Percentiles rank a stretch among this genome's conserved stretches.
Evolutionary conservation across 1,140 invertebrate genomes (phyloP).

Genomic region (Drosophila varians): DNA sequence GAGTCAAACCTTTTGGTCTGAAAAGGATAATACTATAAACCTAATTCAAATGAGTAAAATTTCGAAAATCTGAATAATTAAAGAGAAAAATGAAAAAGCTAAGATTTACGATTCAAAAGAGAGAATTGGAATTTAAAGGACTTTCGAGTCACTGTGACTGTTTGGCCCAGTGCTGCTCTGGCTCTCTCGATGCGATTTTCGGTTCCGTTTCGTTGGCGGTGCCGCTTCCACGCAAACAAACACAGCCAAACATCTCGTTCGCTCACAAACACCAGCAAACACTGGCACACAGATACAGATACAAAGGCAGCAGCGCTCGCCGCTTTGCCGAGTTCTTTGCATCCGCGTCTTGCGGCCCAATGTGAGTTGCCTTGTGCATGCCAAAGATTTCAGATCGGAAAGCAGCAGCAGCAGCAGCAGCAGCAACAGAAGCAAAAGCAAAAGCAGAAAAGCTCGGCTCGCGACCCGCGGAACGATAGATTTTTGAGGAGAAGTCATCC

Average conservation of each 20-base stretch:
- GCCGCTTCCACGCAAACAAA: slow-evolving; percentile 59
- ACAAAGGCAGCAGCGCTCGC: slow-evolving; percentile 8
- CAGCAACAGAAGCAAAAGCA: slow-evolving; percentile 29
- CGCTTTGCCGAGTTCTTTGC: slow-evolving; percentile 73
- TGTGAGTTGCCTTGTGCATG: slow-evolving; percentile 77
- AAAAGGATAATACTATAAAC: background rate
- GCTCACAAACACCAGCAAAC: slow-evolving; percentile 9
- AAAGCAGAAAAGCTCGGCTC: slow-evolving; percentile 56
- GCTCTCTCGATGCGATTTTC: slow-evolving; percentile 56
- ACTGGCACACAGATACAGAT: slow-evolving; percentile 13
- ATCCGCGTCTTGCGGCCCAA: slow-evolving; percentile 76
- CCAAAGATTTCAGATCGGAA: slow-evolving; percentile 78
- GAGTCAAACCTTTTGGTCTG: background rate
- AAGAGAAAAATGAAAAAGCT: background rate
- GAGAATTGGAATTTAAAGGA: slow-evolving; percentile 1
- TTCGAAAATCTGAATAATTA: background rate
- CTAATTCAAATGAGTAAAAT: background rate
- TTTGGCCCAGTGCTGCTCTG: slow-evolving; percentile 24
- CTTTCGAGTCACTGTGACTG: slow-evolving; percentile 12
- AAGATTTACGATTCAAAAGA: no score
- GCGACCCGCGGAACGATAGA: slow-evolving; percentile 35
- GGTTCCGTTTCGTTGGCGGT: slow-evolving; percentile 60
- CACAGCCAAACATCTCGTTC: slow-evolving; percentile 57
- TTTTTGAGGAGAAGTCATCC: slow-evolving; percentile 13
- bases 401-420: slow-evolving; percentile 16